phyloP scores from a whole-genome alignment of 53 echinoderm and acorn worm genomes.

The Echinarachnius parma region DNA sequence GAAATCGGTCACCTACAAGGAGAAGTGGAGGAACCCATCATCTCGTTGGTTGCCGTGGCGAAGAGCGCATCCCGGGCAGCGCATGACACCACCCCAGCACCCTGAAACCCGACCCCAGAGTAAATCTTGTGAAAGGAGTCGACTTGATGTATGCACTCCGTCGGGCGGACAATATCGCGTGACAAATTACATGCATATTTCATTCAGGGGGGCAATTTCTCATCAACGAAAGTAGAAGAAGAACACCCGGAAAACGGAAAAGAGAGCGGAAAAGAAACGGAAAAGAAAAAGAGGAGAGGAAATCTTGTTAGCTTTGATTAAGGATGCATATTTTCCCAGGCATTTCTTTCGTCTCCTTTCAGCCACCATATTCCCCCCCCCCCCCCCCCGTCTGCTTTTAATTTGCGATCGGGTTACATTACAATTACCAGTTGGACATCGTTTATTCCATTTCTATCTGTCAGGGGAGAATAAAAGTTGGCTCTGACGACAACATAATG shows the following conservation, averaged over 20 bases:
- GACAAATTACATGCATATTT: slow-evolving; percentile 52
- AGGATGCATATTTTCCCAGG: slow-evolving; percentile 25
- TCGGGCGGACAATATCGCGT: slow-evolving; percentile 37
- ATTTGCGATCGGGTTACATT: neutral
- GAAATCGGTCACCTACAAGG: neutral
- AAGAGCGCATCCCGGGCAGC: neutral
- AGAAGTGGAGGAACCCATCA: neutral
- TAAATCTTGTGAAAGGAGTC: slow-evolving; percentile 35
- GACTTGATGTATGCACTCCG: slow-evolving; percentile 28
- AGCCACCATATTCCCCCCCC: too few species aligned
- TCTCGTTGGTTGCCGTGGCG: neutral
- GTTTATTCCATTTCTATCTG: too few species aligned
- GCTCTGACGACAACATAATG: too few species aligned
- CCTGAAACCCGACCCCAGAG: slow-evolving; percentile 25
- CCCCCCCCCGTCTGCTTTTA: too few species aligned
- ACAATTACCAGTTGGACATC: too few species aligned
- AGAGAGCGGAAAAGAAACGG: slow-evolving; percentile 6
- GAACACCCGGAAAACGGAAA: neutral
- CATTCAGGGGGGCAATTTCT: slow-evolving; percentile 27
- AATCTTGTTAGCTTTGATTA: slow-evolving; percentile 43
- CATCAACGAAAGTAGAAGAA: neutral
- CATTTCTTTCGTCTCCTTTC: too few species aligned
- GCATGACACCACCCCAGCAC: slow-evolving; percentile 17
- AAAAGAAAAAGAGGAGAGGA: neutral
- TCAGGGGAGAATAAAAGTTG: too few species aligned